Conservation (phyloP, 2,797 vertebrate genomes). For the Coreius guichenoti region DNA sequence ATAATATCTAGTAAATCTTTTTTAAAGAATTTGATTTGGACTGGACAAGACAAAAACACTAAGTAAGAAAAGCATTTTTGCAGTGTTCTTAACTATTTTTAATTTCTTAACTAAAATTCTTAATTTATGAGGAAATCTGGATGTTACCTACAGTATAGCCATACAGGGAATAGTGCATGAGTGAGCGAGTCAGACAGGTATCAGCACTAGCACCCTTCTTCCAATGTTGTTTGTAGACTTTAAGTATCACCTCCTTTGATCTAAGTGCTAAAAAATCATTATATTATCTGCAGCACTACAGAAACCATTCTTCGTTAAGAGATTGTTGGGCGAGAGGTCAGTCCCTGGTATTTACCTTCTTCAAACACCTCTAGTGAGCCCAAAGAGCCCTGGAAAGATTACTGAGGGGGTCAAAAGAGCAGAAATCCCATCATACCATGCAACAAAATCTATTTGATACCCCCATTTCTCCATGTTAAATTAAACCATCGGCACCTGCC, state of each 20-base stretch:
- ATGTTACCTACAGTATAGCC: neutral
- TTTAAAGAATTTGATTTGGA: too few relatives aligned
- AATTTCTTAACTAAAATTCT: neutral
- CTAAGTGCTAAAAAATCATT: constrained; percentile 8
- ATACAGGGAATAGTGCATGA: neutral
- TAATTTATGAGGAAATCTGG: neutral
- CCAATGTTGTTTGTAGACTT: neutral
- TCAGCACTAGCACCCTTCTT: neutral
- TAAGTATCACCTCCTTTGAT: constrained; percentile 5
- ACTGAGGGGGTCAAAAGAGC: constrained; percentile 30
- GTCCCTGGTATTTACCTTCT: constrained; percentile 50
- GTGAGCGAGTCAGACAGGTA: neutral
- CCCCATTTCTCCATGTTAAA: constrained; percentile 44
- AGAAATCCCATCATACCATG: constrained; percentile 40
- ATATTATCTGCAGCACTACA: neutral
- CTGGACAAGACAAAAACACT: too few relatives aligned
- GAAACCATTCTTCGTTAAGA: constrained; percentile 22
- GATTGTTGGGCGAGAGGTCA: neutral
- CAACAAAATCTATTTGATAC: constrained; percentile 39
- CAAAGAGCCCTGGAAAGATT: constrained; percentile 17
- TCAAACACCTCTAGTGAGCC: constrained; percentile 23
- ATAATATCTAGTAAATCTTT: too few relatives aligned
- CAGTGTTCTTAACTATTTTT: neutral
- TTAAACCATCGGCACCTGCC: constrained; percentile 28
- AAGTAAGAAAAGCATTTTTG: too few relatives aligned